Evolutionary conservation across 2,888 invertebrate species (phyloP).

Genomic region (Cryptophagus acutangulus): DNA sequence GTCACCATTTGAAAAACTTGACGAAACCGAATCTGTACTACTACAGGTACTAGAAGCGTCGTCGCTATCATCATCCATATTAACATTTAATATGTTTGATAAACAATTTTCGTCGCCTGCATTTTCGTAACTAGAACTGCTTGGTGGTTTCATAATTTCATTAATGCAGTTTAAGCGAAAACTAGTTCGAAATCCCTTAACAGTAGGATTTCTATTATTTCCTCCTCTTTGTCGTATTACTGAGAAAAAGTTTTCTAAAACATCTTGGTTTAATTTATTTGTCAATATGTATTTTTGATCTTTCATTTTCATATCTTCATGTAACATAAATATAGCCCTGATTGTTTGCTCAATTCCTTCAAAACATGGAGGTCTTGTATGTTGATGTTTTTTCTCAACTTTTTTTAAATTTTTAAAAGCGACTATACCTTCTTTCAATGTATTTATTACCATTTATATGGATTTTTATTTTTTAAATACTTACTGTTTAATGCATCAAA

Average conservation of each 20-base stretch:
- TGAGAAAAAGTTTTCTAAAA: constrained; percentile 24
- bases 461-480: background rate
- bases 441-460: background rate
- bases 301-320: constrained; percentile 16
- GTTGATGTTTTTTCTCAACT: constrained; percentile 8
- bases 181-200: constrained; percentile 17
- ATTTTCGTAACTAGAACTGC: constrained; percentile 10
- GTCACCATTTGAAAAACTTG: background rate
- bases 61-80: background rate
- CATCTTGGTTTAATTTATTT: constrained; percentile 23
- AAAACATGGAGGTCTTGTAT: constrained; percentile 13
- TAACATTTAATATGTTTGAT: constrained; percentile 4
- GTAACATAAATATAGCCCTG: constrained; percentile 11
- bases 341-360: constrained; percentile 6
- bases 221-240: constrained; percentile 22
- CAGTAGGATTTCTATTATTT: constrained; percentile 22
- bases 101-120: constrained; percentile 7
- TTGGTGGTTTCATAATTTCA: constrained; percentile 8
- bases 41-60: background rate
- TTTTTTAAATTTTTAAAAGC: background rate
- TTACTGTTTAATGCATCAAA: background rate
- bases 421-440: background rate
- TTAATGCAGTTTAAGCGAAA: constrained; percentile 20
- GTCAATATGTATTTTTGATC: constrained; percentile 21
- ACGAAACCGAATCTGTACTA: too few species aligned